A percentile compares a stretch with the other conserved stretches of the same genome.
Conservation (phyloP, 2,888 invertebrate genomes). For the Onchidella celtica region DNA sequence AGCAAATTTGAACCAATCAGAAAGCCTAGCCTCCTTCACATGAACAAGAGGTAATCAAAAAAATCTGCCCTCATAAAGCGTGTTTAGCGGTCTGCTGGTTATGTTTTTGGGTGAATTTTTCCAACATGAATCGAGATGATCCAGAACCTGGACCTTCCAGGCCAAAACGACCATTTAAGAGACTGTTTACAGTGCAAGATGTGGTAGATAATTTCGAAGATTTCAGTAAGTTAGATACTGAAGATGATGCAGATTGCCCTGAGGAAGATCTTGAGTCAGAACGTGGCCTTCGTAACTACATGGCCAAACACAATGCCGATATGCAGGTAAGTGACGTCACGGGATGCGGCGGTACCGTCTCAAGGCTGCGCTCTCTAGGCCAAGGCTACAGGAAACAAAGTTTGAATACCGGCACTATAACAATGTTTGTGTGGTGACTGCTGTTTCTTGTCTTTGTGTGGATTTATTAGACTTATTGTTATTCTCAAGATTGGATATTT, state of each 20-base stretch:
- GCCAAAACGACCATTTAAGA: neutral
- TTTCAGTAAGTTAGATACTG: conserved; percentile 1
- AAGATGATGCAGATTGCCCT: conserved; percentile 13
- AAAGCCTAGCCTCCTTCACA: neutral
- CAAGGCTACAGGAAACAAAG: too few relatives aligned
- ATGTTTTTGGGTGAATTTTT: neutral
- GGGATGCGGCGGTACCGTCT: too few relatives aligned
- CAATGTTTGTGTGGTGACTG: too few relatives aligned
- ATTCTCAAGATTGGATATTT: too few relatives aligned
- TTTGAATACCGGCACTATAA: too few relatives aligned
- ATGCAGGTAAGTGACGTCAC: too few relatives aligned
- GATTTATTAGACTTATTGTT: too few relatives aligned
- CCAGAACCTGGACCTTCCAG: neutral
- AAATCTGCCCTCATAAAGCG: conserved; percentile 6
- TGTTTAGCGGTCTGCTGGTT: neutral
- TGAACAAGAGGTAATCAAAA: neutral
- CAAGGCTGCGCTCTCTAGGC: too few relatives aligned
- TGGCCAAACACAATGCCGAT: too few relatives aligned
- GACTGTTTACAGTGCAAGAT: neutral
- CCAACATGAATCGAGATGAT: neutral
- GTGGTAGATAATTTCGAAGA: neutral
- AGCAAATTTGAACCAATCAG: neutral
- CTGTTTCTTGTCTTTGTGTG: too few relatives aligned
- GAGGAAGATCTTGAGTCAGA: conserved; percentile 3
- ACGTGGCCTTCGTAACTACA: neutral